Percentiles rank a stretch among this genome's conserved stretches.
phyloP scores from a whole-genome alignment of 2,113 vertebrate species.

The Neotragus pygmaeus region DNA sequence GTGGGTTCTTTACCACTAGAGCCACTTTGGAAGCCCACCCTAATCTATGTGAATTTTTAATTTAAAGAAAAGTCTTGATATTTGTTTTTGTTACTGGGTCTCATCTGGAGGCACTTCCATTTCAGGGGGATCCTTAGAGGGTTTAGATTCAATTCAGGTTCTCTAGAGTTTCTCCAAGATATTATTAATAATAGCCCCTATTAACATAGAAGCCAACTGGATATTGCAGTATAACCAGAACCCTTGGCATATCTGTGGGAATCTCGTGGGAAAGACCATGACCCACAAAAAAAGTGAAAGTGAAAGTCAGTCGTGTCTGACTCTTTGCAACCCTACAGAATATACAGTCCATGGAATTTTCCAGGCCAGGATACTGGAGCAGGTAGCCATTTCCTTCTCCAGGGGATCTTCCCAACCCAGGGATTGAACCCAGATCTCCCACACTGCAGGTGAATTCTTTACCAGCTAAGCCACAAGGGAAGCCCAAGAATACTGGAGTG shows the following conservation, averaged over 20 bases:
- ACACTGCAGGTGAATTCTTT: background rate
- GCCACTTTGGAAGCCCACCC: background rate
- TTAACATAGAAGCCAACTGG: background rate
- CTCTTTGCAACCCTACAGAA: background rate
- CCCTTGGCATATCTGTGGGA: background rate
- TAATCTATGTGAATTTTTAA: background rate
- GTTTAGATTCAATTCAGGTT: background rate
- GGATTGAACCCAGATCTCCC: background rate
- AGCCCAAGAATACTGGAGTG: background rate
- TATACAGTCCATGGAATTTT: background rate
- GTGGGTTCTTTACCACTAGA: background rate
- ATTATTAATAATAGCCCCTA: background rate
- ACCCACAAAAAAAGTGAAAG: background rate
- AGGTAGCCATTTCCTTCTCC: background rate
- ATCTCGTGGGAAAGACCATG: background rate
- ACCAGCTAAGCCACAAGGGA: background rate
- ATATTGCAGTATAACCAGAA: background rate
- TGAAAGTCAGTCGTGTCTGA: background rate
- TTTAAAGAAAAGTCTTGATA: background rate
- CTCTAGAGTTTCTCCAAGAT: background rate
- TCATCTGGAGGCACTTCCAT: background rate
- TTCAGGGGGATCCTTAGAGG: background rate
- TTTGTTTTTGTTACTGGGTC: background rate
- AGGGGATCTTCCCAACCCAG: background rate
- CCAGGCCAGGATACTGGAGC: background rate